A percentile compares a stretch with the other conserved stretches of the same genome.
Conservation (phyloP, 2,888 invertebrate species). For the Drosophila kanekoi region DNA sequence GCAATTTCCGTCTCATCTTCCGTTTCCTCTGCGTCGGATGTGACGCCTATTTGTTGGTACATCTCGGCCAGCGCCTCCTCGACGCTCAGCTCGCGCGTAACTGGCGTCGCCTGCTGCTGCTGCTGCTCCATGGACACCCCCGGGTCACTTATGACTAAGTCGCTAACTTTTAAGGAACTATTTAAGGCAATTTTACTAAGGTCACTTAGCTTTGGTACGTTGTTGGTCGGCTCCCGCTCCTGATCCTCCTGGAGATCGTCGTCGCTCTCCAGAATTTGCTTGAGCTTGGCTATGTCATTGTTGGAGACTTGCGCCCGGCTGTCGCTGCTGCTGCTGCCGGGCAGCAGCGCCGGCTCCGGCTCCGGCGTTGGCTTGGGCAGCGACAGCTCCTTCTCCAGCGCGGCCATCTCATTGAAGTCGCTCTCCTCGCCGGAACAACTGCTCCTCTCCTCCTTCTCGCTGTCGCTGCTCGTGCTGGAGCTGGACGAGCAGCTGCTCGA, state of each 20-base stretch:
- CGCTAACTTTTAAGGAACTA: conserved; percentile 81
- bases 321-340: not conserved
- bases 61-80: conserved; percentile 83
- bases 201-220: conserved; percentile 85
- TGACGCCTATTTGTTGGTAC: conserved; percentile 81
- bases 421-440: conserved; percentile 61
- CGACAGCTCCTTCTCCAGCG: conserved; percentile 79
- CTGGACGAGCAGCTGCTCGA: conserved; percentile 48
- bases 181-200: conserved; percentile 85
- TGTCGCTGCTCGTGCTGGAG: conserved; percentile 4
- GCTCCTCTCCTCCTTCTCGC: conserved; percentile 31
- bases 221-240: conserved; percentile 13
- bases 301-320: conserved; percentile 37
- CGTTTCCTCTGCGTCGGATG: conserved; percentile 74
- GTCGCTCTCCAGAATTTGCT: conserved; percentile 80
- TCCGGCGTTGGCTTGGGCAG: conserved; percentile 7
- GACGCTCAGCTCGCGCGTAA: conserved; percentile 76
- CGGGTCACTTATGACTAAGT: conserved; percentile 60
- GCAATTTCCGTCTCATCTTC: conserved; percentile 54
- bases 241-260: conserved; percentile 43
- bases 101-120: too few species aligned
- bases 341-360: conserved; percentile 55
- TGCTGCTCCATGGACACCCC: not conserved
- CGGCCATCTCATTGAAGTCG: conserved; percentile 78
- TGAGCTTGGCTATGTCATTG: conserved; percentile 79